phyloP scores from a whole-genome alignment of 1,140 invertebrate species.

The Drosophila kohkoa region DNA sequence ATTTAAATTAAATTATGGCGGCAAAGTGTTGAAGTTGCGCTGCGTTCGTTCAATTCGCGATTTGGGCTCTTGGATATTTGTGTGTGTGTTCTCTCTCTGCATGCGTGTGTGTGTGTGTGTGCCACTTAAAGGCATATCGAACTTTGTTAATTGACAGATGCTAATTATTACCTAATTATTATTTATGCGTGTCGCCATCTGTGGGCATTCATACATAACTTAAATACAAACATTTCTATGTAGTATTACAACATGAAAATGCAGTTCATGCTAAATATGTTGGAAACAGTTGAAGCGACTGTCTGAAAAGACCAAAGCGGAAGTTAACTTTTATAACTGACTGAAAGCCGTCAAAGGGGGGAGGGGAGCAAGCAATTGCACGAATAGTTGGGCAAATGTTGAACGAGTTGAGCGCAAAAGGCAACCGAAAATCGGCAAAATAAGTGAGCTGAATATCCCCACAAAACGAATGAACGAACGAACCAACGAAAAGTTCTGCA shows the following conservation, averaged over 20 bases:
- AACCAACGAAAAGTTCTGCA: constrained; percentile 54
- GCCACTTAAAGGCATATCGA: constrained; percentile 63
- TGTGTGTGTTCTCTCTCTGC: not conserved
- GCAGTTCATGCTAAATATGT: constrained; percentile 22
- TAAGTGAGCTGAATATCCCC: constrained; percentile 49
- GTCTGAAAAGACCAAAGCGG: constrained; percentile 36
- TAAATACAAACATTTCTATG: not conserved
- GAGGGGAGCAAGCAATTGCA: constrained; percentile 9
- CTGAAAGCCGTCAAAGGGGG: constrained; percentile 30
- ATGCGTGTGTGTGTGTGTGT: constrained; percentile 14
- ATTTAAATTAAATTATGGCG: constrained; percentile 79
- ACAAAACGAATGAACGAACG: constrained; percentile 37
- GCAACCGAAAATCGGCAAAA: constrained; percentile 62
- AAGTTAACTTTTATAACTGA: constrained; percentile 48
- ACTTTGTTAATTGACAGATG: constrained; percentile 75
- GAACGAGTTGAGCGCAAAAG: constrained; percentile 71
- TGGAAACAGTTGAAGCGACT: constrained; percentile 20
- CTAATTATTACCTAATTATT: constrained; percentile 80
- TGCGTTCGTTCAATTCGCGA: not conserved
- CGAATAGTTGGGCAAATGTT: constrained; percentile 74
- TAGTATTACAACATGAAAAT: constrained; percentile 16
- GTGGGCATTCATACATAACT: not conserved
- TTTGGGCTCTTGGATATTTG: constrained; percentile 1
- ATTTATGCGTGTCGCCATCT: constrained; percentile 53
- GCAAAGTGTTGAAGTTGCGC: constrained; percentile 44